Evolutionary conservation across 2,888 invertebrate genomes (phyloP), one percentile per base, ranked within the genome.

Genomic region (Leptothorax acervorum): DNA sequence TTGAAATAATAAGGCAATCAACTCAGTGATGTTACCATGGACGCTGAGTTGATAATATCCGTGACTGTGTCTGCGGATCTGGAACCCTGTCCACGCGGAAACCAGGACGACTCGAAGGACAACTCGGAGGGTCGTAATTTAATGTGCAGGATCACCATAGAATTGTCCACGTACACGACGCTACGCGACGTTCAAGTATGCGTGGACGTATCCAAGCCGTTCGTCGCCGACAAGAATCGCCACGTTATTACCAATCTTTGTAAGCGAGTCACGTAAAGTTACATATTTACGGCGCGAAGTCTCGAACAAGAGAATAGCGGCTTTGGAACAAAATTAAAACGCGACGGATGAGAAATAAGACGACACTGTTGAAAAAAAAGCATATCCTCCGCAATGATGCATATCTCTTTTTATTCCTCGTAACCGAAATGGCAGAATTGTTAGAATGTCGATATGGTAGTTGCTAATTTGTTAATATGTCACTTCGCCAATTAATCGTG

Each of bases 161-260:
- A 96, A 82, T 91, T 97, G 84, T 95, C 96, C 23, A 96, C 97
- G 11, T 96, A 97, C 84, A 95, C 96, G 39, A 95, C 96, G 35
- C 94, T 97, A 35, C 96, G 96, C 86, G 97, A 96, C 93, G 95
- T 98, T 39, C 97, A 98, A 95, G 95, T 98, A 42, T 95, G 96
- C 9, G 95, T 97, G 65, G 95, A 95, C 42, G 96, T 96, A 51
- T 93, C 95, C 51, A 95, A 95, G 63, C 97, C 97, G 0, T 95
- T 97, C 70, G 91, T 95, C 62, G 95, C 96, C 87, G 95, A 96
- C n/a, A 96, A 96, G 85, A 92, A 95, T 85, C 95, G 94, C 86
- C 93, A 96, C 60, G 88, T 87, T 11, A 90, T 94, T 53, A 51
- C 92, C 3, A 96, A 96, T 88, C 95, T 95, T 48, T 93, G 94